A percentile compares a stretch with the other conserved stretches of the same genome.
phyloP scores from a whole-genome alignment of 2,888 invertebrate species.

The Cyrtodaria siliqua region DNA sequence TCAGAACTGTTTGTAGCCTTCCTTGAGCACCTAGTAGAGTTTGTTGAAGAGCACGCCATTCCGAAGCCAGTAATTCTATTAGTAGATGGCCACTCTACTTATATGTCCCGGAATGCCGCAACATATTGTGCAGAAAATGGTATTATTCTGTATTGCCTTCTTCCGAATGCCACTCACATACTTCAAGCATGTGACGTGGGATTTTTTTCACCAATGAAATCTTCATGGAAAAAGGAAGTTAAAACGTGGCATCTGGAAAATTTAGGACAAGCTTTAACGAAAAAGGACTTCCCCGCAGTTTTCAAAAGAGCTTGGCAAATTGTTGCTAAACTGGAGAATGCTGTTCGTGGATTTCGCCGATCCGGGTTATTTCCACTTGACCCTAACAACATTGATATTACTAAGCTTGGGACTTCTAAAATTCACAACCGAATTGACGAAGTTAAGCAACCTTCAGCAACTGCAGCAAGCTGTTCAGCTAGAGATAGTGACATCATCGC shows the following conservation, averaged over 20 bases:
- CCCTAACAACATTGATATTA: conserved; percentile 15
- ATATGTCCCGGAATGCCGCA: conserved; percentile 20
- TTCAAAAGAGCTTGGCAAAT: conserved; percentile 10
- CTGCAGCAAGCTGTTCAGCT: no score
- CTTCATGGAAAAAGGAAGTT: conserved; percentile 25
- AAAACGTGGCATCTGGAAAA: conserved; percentile 17
- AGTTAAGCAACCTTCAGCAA: no score
- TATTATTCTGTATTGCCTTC: conserved; percentile 48
- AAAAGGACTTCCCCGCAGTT: no score
- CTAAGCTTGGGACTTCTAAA: conserved; percentile 23
- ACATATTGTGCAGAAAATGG: conserved; percentile 29
- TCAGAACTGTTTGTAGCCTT: conserved; percentile 28
- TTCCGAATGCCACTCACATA: conserved; percentile 43
- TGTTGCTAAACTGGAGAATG: conserved; percentile 28
- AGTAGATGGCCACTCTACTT: conserved; percentile 52
- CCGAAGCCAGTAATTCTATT: conserved; percentile 35
- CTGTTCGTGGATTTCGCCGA: conserved; percentile 16
- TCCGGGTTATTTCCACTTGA: conserved; percentile 20
- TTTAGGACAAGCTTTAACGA: conserved; percentile 20
- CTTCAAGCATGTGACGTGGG: conserved; percentile 45
- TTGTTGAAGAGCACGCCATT: conserved; percentile 1
- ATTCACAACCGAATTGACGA: no score
- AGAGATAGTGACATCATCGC: no score
- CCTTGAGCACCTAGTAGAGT: conserved; percentile 15
- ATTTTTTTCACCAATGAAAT: conserved; percentile 40